Evolutionary conservation across 2,888 invertebrate genomes (phyloP), one percentile per base, ranked within the genome.

Genomic region (Temnothorax rugatulus): DNA sequence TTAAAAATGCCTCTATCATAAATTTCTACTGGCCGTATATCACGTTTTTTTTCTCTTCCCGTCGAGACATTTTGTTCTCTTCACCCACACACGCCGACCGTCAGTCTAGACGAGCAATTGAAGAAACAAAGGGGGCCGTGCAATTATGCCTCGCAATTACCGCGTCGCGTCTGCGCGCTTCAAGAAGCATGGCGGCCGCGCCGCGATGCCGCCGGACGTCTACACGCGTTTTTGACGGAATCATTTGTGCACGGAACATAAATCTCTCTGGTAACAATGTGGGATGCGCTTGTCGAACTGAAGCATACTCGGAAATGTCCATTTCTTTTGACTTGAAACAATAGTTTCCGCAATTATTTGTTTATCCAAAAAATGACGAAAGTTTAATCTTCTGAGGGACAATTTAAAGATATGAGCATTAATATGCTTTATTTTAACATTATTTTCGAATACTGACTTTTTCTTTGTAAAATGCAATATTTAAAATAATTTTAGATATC

Each of bases 61-160:
- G 54, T 25, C 64, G 73, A 66, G 63, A 34, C 15, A 4, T 61
- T 54, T 57, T n/a, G 75, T 76, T 83, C 66, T n/a, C 69, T 76
- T 57, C 41, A 77, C 81, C 66, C 82, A 77, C 89, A 18, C 18
- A 38, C 47, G n/a, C 54, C 47, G 18, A 38, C 57, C n/a, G 69
- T 15, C 54, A 7, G 93, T 93, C 93, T 93, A 93, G 93, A 93
- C 92, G 87, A 89, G 90, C 93, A 94, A 94, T 94, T 94, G 94
- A 94, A 94, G 93, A 93, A 94, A 94, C 94, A 94, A 94, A 94
- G 93, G 93, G 86, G 93, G 90, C 93, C 15, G 73, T 93, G 93
- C 93, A 94, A 93, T 94, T 94, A 94, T 91, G 89, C 90, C 83
- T 91, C 89, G 90, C 92, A 94, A 94, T 94, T 94, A 93, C 91